These are phyloP conservation scores for Stomorhina lunata DNA, from an alignment of 2,888 invertebrate species.

Conservation along the genomic window DNA sequence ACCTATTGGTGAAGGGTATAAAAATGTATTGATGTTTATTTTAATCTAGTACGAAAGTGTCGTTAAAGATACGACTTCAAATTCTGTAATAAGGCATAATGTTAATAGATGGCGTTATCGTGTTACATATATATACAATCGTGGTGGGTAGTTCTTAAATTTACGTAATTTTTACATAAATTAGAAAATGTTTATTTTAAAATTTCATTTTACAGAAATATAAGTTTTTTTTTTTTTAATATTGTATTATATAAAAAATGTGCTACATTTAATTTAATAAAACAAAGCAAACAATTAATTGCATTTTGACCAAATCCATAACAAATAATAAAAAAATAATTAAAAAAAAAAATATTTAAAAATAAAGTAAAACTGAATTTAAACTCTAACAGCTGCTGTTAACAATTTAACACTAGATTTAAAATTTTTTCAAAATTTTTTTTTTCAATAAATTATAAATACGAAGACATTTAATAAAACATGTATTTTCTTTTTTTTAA, in stretches of 20 bases:
- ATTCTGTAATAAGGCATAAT: too few species aligned
- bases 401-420: background rate
- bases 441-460: slow-evolving; percentile 13
- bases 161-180: too few species aligned
- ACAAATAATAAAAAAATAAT: slow-evolving; percentile 34
- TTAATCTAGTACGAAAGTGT: too few species aligned
- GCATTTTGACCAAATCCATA: slow-evolving; percentile 57
- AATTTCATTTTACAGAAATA: too few species aligned
- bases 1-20: too few species aligned
- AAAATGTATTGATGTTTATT: too few species aligned
- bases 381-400: slow-evolving; percentile 50
- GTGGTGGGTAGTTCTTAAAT: too few species aligned
- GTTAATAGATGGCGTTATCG: too few species aligned
- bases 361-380: slow-evolving; percentile 62
- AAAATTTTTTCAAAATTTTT: background rate
- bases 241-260: slow-evolving; percentile 3
- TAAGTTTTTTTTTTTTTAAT: too few species aligned
- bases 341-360: slow-evolving; percentile 20
- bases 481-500: background rate
- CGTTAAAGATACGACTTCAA: too few species aligned
- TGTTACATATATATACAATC: too few species aligned
- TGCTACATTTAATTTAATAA: slow-evolving; percentile 52
- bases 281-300: slow-evolving; percentile 66
- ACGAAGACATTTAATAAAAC: background rate
- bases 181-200: too few species aligned